Base-by-base conservation (phyloP, 1,140 invertebrate species). In the Macrosteles quadrilineatus region DNA sequence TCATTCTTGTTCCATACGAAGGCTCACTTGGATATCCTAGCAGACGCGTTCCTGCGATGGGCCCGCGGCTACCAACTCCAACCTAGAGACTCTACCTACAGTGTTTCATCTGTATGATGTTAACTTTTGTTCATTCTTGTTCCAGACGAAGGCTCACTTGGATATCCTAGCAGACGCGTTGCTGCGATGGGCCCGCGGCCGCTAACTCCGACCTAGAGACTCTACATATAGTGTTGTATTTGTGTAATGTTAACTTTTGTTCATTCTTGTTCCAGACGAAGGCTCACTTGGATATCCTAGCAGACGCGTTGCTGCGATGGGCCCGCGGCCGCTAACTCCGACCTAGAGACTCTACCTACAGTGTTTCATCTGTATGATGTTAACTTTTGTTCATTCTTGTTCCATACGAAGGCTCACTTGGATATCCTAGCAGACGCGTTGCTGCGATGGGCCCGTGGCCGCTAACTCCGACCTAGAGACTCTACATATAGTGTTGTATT, bases 61-160 rank as follows among this genome's bases (percentile, higher is more conserved):
- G 32, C 32, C 32, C 32, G 32, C 4, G 32, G 32, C 4, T 14
- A 14, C 32, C 14, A 36, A 36, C 32, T 36, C 4, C 96, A 94
- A 94, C 94, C 93, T 76, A 87, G 94, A 82, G 93, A 93, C 77
- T 92, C 92, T 84, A 36, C 32, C 32, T 36, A 14, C 32, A 6
- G 4, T 36, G 14, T n/a, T 36, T 6, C 32, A 36, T 36, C 32
- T 6, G 32, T 6, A 36, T 4, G 32, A 36, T 36, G 14, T 6
- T 36, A n/a, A n/a, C n/a, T n/a, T 14, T 6, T 36, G 32, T 36
- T 4, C 4, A 36, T 14, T 70, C 76, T 76, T 81, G 76, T 89
- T 91, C 74, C 89, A 97, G 94, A 96, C 93, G 76, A 96, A 96
- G 82, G 93, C 93, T 74, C 94, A 97, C 81, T 85, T 97, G 82